Evolutionary conservation across 2,888 invertebrate species (phyloP).

Genomic region (Mesorhabditis spiculigera): DNA sequence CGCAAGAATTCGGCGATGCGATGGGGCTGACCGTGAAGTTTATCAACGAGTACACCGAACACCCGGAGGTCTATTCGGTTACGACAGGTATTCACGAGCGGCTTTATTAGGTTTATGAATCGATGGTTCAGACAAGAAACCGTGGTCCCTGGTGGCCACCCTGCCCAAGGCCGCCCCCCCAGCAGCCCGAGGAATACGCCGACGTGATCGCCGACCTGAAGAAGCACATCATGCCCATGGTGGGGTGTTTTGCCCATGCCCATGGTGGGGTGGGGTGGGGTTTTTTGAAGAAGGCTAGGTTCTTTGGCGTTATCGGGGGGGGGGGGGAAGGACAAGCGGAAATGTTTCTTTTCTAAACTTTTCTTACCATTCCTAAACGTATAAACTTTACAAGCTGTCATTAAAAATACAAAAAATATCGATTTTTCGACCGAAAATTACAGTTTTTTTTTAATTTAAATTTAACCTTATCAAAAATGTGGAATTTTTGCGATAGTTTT

Average conservation of each 20-base stretch:
- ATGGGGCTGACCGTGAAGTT: not conserved
- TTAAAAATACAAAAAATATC: too few relatives aligned
- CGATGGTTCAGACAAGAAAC: not conserved
- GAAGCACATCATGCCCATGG: not conserved
- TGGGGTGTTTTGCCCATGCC: not conserved
- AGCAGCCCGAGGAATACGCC: not conserved
- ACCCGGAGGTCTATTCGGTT: not conserved
- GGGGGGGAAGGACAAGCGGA: too few relatives aligned
- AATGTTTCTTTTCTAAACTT: too few relatives aligned
- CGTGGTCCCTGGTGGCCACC: constrained; percentile 6
- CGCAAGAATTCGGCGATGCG: not conserved
- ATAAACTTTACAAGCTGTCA: too few relatives aligned
- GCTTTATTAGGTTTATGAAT: too few relatives aligned
- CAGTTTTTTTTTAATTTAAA: too few relatives aligned
- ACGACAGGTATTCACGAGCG: not conserved
- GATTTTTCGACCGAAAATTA: too few relatives aligned
- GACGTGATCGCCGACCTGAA: constrained; percentile 4
- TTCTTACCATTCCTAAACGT: too few relatives aligned
- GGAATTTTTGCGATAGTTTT: too few relatives aligned
- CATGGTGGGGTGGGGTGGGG: not conserved
- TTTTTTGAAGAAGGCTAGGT: too few relatives aligned
- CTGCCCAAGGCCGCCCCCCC: not conserved
- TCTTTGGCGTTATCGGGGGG: too few relatives aligned
- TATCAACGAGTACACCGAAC: not conserved
- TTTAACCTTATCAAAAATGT: too few relatives aligned